Percentiles rank a stretch among this genome's conserved stretches.
Evolutionary conservation across 92 coral and sea anemone species (phyloP).

Genomic region (Ricordea florida): DNA sequence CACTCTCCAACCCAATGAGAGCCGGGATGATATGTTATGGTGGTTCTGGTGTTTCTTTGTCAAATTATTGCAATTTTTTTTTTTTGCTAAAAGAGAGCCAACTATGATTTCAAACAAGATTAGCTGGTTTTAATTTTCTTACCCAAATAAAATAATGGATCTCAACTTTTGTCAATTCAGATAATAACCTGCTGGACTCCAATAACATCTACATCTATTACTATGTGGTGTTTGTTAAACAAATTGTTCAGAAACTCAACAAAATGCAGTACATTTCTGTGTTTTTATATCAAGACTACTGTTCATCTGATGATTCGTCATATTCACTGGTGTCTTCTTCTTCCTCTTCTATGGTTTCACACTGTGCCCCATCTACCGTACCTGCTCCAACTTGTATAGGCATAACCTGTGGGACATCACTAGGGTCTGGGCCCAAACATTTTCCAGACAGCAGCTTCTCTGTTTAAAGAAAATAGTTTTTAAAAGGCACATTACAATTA

Average conservation of each 20-base stretch:
- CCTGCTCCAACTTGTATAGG: not conserved
- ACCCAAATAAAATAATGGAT: no score
- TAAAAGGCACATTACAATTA: not conserved
- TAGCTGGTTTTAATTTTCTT: no score
- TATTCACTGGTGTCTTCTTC: conserved; percentile 60
- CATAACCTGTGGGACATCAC: conserved; percentile 23
- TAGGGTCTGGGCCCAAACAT: conserved; percentile 77
- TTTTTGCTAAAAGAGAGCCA: no score
- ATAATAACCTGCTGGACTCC: no score
- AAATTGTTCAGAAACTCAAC: not conserved
- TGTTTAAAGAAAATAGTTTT: conserved; percentile 2
- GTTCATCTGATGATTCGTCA: conserved; percentile 62
- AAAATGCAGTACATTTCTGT: not conserved
- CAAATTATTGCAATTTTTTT: no score
- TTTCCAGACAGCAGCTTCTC: conserved; percentile 65
- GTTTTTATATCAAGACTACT: conserved; percentile 3
- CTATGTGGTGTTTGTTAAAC: not conserved
- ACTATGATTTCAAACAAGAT: no score
- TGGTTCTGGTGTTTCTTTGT: no score
- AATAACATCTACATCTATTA: no score
- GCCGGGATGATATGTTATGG: no score
- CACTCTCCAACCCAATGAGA: no score
- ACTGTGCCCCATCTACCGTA: conserved; percentile 5
- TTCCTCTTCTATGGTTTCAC: conserved; percentile 30
- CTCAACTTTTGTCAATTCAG: no score